Evolutionary conservation across 2,797 vertebrate species (phyloP), one percentile per base, ranked within the genome.

Genomic region (Eleutherodactylus coqui): DNA sequence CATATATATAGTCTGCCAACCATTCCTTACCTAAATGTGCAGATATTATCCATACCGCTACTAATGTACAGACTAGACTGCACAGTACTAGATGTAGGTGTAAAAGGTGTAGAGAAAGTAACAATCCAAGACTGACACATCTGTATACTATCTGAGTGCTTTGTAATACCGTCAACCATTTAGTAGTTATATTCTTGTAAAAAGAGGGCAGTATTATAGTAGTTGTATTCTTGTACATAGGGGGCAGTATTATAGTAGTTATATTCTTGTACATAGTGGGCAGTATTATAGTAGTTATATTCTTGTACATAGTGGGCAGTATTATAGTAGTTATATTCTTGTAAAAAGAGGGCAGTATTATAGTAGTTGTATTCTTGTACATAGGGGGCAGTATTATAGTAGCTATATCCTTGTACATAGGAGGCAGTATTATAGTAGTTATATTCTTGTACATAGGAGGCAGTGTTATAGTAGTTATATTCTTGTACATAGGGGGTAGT

Each of bases 201-300:
- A 53, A 19, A 53, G 75, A 32, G 36, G 17, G 7, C 47, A 11
- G 49, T 49, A 77, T 53, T 53, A 53, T 17, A 36, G 47, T 34
- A 34, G 49, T 51, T 53, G 19, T 36, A 14, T 24, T 76, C 34
- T 53, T 49, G 47, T 51, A 53, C 5, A 51, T 36, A 76, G 75
- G 49, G n/a, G 13, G 45, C 29, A 76, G 47, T 53, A 51, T 53
- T 77, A 75, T 75, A 47, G 72, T 27, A 53, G 49, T 32, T 51
- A 53, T 38, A 34, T n/a, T 38, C 51, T 21, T 49, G 19, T 78
- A 38, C 36, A 47, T 41, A 47, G 43, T n/a, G 38, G n/a, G 34
- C 69, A 72, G 72, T 75, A 43, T 75, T 75, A 77, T 77, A 77
- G 27, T 62, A 62, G 60, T 62, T 62, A 62, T 62, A 62, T 49